phyloP scores from a whole-genome alignment of 2,113 vertebrate species.

The Lontra canadensis region DNA sequence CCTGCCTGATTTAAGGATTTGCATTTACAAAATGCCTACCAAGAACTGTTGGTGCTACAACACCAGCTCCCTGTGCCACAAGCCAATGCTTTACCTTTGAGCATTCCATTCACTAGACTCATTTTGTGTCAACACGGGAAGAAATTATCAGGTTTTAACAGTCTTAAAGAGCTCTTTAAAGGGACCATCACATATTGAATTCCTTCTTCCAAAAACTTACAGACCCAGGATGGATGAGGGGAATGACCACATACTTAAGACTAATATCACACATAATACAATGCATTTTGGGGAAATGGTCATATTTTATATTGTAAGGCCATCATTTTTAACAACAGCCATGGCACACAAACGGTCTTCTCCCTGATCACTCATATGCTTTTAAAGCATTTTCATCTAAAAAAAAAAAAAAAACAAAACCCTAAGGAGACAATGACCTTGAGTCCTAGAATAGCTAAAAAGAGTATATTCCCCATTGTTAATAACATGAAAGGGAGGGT shows the following conservation, averaged over 20 bases:
- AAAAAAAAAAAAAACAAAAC: neutral
- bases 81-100: neutral
- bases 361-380: neutral
- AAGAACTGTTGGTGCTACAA: neutral
- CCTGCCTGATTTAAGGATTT: neutral
- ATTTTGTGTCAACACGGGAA: neutral
- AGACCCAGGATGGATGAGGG: neutral
- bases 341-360: neutral
- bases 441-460: neutral
- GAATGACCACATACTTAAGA: neutral
- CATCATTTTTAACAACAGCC: neutral
- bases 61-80: neutral
- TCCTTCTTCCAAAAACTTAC: neutral
- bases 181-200: neutral
- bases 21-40: neutral
- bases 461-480: neutral
- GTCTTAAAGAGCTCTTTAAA: neutral
- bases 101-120: neutral
- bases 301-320: neutral
- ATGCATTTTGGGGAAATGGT: neutral
- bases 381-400: neutral
- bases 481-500: neutral
- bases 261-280: neutral
- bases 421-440: neutral
- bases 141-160: neutral